Conservation (phyloP, 2,888 invertebrate species). For the Lathronympha strigana region DNA sequence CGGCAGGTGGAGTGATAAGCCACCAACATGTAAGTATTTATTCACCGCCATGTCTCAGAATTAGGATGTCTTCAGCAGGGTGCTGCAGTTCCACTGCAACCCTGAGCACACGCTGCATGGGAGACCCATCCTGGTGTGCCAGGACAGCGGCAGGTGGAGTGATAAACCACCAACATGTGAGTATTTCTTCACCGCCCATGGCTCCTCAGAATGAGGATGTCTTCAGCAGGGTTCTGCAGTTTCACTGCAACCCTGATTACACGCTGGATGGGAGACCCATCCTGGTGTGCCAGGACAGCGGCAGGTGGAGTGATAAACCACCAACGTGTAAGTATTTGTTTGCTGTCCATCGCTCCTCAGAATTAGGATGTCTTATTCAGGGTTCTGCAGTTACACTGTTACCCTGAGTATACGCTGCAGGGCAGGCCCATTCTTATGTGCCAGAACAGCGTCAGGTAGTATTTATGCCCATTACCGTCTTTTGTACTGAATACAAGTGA, state of each 20-base stretch:
- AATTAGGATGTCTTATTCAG: too few relatives aligned
- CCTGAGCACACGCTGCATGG: slow-evolving; percentile 95
- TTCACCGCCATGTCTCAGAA: neutral
- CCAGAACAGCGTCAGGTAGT: slow-evolving; percentile 94
- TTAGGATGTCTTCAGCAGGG: too few relatives aligned
- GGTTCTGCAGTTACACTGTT: slow-evolving; percentile 94
- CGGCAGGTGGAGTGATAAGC: slow-evolving; percentile 92
- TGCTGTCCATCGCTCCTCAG: slow-evolving; percentile 64
- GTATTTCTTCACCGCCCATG: slow-evolving; percentile 49
- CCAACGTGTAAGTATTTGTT: slow-evolving; percentile 88
- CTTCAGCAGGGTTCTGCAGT: slow-evolving; percentile 87
- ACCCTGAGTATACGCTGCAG: slow-evolving; percentile 94
- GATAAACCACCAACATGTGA: slow-evolving; percentile 93
- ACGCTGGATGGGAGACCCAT: slow-evolving; percentile 96
- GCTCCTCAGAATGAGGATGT: too few relatives aligned
- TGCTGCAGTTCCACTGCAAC: slow-evolving; percentile 94
- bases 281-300: slow-evolving; percentile 94
- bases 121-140: slow-evolving; percentile 94
- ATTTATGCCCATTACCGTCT: too few relatives aligned
- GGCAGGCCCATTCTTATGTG: slow-evolving; percentile 95
- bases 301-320: slow-evolving; percentile 92
- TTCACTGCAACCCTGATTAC: slow-evolving; percentile 94
- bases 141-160: slow-evolving; percentile 94
- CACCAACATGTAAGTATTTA: slow-evolving; percentile 89
- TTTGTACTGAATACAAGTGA: too few relatives aligned